These are phyloP conservation scores for Heliconius hortense DNA, from an alignment of 2,888 invertebrate species.

Conservation along the genomic window DNA sequence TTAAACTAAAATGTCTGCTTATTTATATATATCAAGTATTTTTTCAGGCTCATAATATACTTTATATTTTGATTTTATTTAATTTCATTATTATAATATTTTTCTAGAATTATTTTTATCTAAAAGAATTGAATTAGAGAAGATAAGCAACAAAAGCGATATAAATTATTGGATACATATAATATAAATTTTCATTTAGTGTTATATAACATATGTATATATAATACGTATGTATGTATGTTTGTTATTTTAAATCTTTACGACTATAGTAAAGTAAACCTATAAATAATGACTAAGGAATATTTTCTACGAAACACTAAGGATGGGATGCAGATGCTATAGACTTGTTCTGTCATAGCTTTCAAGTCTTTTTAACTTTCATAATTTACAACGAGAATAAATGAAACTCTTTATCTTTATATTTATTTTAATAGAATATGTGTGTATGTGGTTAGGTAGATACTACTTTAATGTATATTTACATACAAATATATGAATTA, in stretches of 20 bases:
- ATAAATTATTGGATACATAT: background rate
- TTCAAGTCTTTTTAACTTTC: conserved; percentile 18
- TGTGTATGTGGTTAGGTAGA: background rate
- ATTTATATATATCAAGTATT: background rate
- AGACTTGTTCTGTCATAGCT: conserved; percentile 28
- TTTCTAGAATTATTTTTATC: too few species aligned
- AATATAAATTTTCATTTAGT: background rate
- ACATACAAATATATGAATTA: background rate
- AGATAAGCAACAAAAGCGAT: background rate
- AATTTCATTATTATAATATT: background rate
- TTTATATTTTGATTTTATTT: background rate
- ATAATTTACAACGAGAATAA: background rate
- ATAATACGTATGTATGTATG: background rate
- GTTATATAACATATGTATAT: background rate
- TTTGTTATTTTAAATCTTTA: conserved; percentile 13
- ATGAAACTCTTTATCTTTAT: background rate
- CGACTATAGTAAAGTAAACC: conserved; percentile 17
- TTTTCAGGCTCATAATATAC: background rate
- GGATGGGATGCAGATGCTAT: conserved; percentile 29
- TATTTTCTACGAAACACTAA: conserved; percentile 27
- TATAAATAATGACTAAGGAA: conserved; percentile 23
- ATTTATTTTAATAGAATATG: background rate
- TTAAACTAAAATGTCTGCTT: background rate
- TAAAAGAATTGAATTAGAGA: background rate
- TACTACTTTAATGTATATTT: background rate